A percentile compares a stretch with the other conserved stretches of the same genome.
Conservation (phyloP, 2,113 vertebrate genomes). For the Heterochromis multidens region DNA sequence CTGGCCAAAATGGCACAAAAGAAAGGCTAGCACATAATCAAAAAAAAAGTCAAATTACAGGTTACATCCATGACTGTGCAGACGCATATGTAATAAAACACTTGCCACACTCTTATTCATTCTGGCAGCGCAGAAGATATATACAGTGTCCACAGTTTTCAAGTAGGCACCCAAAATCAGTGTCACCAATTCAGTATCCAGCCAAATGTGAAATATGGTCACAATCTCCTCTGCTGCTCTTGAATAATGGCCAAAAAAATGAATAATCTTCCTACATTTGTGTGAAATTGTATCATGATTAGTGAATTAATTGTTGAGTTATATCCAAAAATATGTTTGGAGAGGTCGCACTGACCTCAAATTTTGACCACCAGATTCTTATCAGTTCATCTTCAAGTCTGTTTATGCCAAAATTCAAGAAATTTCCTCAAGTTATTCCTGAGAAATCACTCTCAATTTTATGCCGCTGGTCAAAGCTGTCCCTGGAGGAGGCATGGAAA, state of each 20-base stretch:
- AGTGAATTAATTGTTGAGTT: not conserved
- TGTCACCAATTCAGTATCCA: not conserved
- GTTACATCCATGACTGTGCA: not conserved
- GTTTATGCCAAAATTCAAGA: not conserved
- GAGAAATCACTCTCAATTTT: not conserved
- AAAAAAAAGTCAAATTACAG: not conserved
- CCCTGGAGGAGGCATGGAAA: not conserved
- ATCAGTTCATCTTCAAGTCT: not conserved
- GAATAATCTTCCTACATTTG: not conserved
- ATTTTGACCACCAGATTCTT: not conserved
- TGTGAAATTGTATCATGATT: not conserved
- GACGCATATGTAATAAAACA: not conserved
- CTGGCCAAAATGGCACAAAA: not conserved
- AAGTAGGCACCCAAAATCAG: not conserved
- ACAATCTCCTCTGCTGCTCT: fast-evolving
- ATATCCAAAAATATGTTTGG: not conserved
- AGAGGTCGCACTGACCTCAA: not conserved
- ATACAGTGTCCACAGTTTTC: not conserved
- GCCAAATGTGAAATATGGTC: not conserved
- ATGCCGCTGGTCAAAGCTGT: not conserved
- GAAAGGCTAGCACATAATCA: not conserved
- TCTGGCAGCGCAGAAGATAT: not conserved
- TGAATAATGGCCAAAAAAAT: not conserved
- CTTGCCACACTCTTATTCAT: not conserved
- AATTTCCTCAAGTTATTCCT: not conserved